Evolutionary conservation across 2,797 vertebrate species (phyloP).

Genomic region (Sphenopsis melanotis): DNA sequence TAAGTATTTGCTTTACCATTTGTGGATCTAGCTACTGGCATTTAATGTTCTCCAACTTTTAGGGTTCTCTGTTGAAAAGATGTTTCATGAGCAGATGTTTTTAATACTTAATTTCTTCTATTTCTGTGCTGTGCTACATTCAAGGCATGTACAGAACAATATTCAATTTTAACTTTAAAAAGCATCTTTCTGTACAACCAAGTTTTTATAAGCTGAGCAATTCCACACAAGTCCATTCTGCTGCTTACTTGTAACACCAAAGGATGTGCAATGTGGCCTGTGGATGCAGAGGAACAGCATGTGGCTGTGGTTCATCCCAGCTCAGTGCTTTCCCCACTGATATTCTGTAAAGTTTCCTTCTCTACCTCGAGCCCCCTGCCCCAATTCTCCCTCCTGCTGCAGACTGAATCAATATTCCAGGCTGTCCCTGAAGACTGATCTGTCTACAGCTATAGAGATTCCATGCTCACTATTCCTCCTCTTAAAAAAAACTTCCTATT

Average conservation of each 20-base stretch:
- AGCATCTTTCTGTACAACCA: not conserved
- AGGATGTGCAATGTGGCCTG: fast-evolving
- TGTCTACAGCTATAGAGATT: not conserved
- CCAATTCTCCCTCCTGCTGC: not conserved
- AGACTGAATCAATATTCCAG: not conserved
- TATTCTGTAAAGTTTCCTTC: not conserved
- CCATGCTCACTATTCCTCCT: not conserved
- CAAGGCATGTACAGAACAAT: not conserved
- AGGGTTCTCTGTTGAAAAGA: not conserved
- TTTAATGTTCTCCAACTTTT: not conserved
- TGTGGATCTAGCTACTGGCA: not conserved
- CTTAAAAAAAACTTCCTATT: not conserved
- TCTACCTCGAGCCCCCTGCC: not conserved
- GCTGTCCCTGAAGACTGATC: not conserved
- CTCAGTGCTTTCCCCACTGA: not conserved
- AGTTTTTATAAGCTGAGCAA: not conserved
- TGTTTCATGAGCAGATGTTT: not conserved
- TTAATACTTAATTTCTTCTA: not conserved
- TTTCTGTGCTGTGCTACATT: not conserved
- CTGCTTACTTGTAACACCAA: not conserved
- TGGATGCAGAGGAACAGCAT: not conserved
- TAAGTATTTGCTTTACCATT: not conserved
- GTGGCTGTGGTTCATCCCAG: not conserved
- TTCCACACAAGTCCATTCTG: not conserved
- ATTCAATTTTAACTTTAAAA: not conserved